phyloP scores from a whole-genome alignment of 2,888 invertebrate genomes.

The Lycophotia porphyrea region DNA sequence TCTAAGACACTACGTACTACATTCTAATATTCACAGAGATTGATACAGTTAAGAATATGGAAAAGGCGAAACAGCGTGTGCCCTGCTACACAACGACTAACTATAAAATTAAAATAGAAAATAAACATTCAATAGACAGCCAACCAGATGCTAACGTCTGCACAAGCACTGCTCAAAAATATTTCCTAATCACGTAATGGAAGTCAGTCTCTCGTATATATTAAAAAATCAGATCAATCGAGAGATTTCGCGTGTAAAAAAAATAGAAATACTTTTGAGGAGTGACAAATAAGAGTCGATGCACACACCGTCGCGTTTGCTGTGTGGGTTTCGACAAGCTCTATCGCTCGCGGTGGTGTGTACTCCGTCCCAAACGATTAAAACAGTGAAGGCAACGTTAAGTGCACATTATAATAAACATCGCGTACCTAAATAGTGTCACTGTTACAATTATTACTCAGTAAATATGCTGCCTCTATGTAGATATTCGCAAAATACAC shows the following conservation, averaged over 20 bases:
- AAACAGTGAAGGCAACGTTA: constrained; percentile 80
- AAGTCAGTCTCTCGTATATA: constrained; percentile 69
- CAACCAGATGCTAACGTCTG: constrained; percentile 73
- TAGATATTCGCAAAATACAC: constrained; percentile 89
- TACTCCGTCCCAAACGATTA: constrained; percentile 46
- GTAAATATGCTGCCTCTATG: constrained; percentile 88
- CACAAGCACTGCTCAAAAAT: constrained; percentile 70
- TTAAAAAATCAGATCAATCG: constrained; percentile 73
- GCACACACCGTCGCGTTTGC: constrained; percentile 30
- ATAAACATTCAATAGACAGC: constrained; percentile 77
- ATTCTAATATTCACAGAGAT: constrained; percentile 89
- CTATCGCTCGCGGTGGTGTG: constrained; percentile 16
- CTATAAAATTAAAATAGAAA: constrained; percentile 71
- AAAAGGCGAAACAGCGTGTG: constrained; percentile 87
- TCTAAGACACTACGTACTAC: constrained; percentile 89
- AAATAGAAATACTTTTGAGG: constrained; percentile 68
- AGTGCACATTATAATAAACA: constrained; percentile 79
- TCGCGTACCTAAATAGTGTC: constrained; percentile 78
- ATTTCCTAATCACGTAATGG: constrained; percentile 63
- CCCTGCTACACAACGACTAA: constrained; percentile 79
- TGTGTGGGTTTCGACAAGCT: neutral
- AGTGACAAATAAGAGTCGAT: constrained; percentile 63
- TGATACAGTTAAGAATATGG: constrained; percentile 84
- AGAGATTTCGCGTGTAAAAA: constrained; percentile 70
- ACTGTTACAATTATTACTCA: constrained; percentile 76